A percentile compares a stretch with the other conserved stretches of the same genome.
phyloP scores from a whole-genome alignment of 2,888 invertebrate genomes.

The Troglohyphantes excavatus region DNA sequence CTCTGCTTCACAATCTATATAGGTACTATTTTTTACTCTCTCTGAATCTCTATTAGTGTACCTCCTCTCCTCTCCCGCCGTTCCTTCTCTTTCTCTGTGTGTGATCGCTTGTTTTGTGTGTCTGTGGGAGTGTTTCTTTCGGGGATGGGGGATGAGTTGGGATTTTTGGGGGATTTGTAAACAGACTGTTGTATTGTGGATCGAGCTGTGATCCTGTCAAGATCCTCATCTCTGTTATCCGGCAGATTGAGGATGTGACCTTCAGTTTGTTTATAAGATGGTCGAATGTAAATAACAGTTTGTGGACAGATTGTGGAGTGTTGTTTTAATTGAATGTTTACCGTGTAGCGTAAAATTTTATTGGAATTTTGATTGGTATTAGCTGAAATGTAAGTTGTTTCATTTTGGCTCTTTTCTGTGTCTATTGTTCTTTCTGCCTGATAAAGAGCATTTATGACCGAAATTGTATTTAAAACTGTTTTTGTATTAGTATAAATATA shows the following conservation, averaged over 20 bases:
- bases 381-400: no score
- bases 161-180: neutral
- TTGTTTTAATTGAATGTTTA: no score
- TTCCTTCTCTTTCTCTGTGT: neutral
- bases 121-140: neutral
- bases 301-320: no score
- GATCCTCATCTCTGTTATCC: neutral
- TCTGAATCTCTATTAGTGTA: neutral
- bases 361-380: no score
- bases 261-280: neutral
- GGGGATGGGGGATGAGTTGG: neutral
- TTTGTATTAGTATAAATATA: no score
- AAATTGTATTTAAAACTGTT: no score
- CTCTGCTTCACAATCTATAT: neutral
- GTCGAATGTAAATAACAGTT: neutral
- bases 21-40: conserved; percentile 23
- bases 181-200: neutral
- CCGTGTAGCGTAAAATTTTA: no score
- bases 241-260: neutral
- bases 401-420: no score
- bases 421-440: no score
- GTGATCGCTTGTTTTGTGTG: neutral
- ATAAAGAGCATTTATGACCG: no score
- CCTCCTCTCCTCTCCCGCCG: neutral
- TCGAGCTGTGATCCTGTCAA: neutral